Evolutionary conservation across 1,140 invertebrate species (phyloP), one percentile per base, ranked within the genome.

Genomic region (Papilio helenus): DNA sequence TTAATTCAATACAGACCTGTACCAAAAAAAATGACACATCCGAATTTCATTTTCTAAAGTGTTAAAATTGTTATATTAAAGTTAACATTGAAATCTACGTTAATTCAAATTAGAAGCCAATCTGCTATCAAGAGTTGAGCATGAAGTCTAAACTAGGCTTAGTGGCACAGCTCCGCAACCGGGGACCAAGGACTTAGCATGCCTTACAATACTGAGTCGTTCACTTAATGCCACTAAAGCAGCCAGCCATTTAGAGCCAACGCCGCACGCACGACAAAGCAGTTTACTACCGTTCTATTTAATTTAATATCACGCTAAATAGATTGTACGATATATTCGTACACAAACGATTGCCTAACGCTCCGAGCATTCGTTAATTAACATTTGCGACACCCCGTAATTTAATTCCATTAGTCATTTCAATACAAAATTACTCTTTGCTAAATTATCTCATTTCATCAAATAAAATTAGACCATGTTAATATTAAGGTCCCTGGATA

Each of bases 341-440:
- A n/a, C 29, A 76, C 49, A 76, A 61, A 61, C 76, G 55, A 61
- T 42, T 12, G 55, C 23, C 39, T 73, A 73, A 34, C 51, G 29
- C n/a, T 77, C 20, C 18, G 23, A 61, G 55, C 76, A 61, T 77
- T 61, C 39, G 76, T 55, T 77, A 77, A 77, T 65, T 77, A 65
- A 77, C 76, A 61, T 77, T 77, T 65, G 76, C 58, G 55, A 77
- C 34, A 61, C 76, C 29, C 42, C 76, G 29, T 77, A 65, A 77
- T 77, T 39, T 20, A 65, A 77, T 77, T 77, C 65, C 16, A 77
- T 77, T 77, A 77, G 39, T 77, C 76, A 77, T 77, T 77, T 44
- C 76, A 77, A 77, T 77, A 65, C 76, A 42, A 77, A 77, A 77
- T 77, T 65, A 65, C 55, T 65, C 76, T 77, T 77, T 42, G 76